These are phyloP conservation scores for Gymnodraco acuticeps DNA, from an alignment of 2,797 vertebrate species.

Conservation along the genomic window DNA sequence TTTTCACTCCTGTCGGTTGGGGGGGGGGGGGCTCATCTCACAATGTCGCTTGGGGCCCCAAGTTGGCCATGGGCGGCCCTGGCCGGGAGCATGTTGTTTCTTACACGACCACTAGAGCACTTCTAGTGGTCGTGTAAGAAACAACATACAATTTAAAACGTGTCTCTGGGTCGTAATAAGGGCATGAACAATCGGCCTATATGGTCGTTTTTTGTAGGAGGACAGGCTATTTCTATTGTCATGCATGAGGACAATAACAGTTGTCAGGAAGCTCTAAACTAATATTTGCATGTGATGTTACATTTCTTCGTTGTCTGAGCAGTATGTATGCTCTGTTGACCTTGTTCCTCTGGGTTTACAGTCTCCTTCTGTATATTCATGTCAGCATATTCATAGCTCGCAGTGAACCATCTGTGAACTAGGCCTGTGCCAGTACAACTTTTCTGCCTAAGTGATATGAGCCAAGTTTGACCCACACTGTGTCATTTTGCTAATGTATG, in stretches of 20 bases:
- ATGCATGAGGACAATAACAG: not conserved
- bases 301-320: constrained; percentile 4
- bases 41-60: no score
- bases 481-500: constrained; percentile 30
- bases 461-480: constrained; percentile 36
- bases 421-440: constrained; percentile 28
- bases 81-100: no score
- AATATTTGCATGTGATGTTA: not conserved
- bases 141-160: no score
- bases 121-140: no score
- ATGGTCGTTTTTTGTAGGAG: no score
- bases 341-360: constrained; percentile 18
- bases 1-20: no score
- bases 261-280: not conserved
- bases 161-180: no score
- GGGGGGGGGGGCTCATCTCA: no score
- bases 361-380: constrained; percentile 48
- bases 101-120: no score
- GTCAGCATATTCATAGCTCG: constrained; percentile 55
- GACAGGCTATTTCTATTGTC: no score
- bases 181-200: no score
- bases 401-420: constrained; percentile 57
- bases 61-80: no score
- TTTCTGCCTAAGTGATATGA: not conserved
- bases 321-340: constrained; percentile 6